Evolutionary conservation across 2,888 invertebrate genomes (phyloP), one percentile per base, ranked within the genome.

Genomic region (Rotaria sp.): DNA sequence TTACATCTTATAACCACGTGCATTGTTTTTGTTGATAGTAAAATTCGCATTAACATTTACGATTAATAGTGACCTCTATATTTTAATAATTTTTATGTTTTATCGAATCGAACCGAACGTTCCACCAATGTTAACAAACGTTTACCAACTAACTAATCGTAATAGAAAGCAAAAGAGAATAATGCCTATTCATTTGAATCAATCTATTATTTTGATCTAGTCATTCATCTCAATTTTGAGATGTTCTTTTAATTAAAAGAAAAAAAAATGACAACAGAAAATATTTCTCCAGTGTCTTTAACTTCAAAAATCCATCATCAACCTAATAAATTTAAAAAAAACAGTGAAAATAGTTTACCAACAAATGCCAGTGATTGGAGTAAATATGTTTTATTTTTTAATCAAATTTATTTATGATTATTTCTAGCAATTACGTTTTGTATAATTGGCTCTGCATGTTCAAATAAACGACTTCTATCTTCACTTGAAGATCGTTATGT

Each of bases 401-500:
- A 45, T 13, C 8, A 50, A 15, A 50, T 45, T 75, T 75, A 11
- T 41, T 26, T 75, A 11, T 41, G 24, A 11, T 35, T 13, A 7
- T 35, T 67, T 67, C 15, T 67, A 80, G 80, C 45, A 2, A 80
- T 80, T n/a, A 26, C 26, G 2, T 80, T 80, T 80, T 80, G 45
- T 80, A 45, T 80, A n/a, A 45, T 80, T 18, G 80, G 45, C n/a
- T 26, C 41, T 41, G 80, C 80, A 10, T 80, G 80, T 80, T n/a
- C 26, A 80, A 80, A 80, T 45, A 18, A 67, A 67, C 35, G 21
- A 35, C 35, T 67, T 35, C 21, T 67, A 67, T 15, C 67, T 21
- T 30, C 67, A 67, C 35, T 67, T 21, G 67, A 67, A 35, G 35
- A 67, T 67, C 67, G 67, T 11, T 41, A 80, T 80, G 45, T 41